phyloP scores from a whole-genome alignment of 2,113 vertebrate species.

The Arothron firmamentum region DNA sequence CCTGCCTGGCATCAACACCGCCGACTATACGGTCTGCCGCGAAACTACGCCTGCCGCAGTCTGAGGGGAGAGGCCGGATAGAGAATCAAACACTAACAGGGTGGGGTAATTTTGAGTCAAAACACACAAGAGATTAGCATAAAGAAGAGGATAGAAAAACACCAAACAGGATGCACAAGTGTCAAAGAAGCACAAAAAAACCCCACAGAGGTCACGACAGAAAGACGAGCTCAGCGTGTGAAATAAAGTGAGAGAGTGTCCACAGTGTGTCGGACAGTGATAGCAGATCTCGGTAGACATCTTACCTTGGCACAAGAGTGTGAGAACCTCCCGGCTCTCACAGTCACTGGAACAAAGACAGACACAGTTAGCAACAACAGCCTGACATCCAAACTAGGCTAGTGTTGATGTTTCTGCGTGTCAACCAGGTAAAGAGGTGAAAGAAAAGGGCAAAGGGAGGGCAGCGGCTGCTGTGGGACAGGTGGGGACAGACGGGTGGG shows the following conservation, averaged over 20 bases:
- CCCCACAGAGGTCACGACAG: background rate
- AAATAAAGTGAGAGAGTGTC: slow-evolving; percentile 24
- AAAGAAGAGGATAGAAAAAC: background rate
- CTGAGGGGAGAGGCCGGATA: slow-evolving; percentile 45
- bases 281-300: slow-evolving; percentile 4
- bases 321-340: slow-evolving; percentile 74
- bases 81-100: no score
- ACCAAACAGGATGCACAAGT: background rate
- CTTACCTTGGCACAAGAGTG: slow-evolving; percentile 77
- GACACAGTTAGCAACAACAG: slow-evolving; percentile 19
- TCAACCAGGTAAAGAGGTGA: slow-evolving; percentile 2
- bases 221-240: slow-evolving; percentile 3
- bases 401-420: background rate
- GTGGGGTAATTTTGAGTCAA: background rate
- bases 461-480: slow-evolving; percentile 11
- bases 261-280: background rate
- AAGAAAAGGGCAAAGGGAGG: slow-evolving; percentile 17
- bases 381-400: slow-evolving; percentile 1
- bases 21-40: slow-evolving; percentile 85
- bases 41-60: slow-evolving; percentile 83
- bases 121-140: background rate
- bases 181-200: background rate
- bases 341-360: slow-evolving; percentile 71
- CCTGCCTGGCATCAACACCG: slow-evolving; percentile 80
- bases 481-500: slow-evolving; percentile 21